Percentiles rank a stretch among this genome's conserved stretches.
Conservation (phyloP, 1,140 invertebrate genomes). For the Nephotettix cincticeps region DNA sequence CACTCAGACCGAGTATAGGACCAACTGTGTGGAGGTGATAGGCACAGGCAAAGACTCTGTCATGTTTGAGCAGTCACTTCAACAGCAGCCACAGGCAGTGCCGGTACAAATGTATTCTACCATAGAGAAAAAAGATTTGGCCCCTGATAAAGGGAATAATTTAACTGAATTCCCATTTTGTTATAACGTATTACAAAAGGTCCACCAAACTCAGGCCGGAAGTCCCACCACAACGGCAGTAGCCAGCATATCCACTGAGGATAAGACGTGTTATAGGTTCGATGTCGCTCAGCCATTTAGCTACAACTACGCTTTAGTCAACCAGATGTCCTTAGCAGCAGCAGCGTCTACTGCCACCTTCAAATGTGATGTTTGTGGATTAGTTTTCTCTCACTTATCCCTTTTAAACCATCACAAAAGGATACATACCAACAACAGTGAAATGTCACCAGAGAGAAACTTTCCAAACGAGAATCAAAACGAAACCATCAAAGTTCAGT, state of each 20-base stretch:
- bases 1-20: conserved; percentile 50
- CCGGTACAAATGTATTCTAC: conserved; percentile 28
- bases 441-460: conserved; percentile 30
- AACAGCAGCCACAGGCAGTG: conserved; percentile 30
- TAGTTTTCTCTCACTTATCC: conserved; percentile 76
- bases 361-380: conserved; percentile 81
- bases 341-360: conserved; percentile 77
- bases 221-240: conserved; percentile 44
- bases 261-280: conserved; percentile 56
- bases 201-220: conserved; percentile 35
- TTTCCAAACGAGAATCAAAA: conserved; percentile 44
- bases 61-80: conserved; percentile 37
- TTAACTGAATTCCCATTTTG: conserved; percentile 55
- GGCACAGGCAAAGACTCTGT: conserved; percentile 29
- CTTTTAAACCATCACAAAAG: conserved; percentile 79
- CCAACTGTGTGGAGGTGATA: conserved; percentile 33
- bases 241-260: conserved; percentile 46
- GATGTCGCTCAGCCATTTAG: conserved; percentile 55
- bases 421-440: conserved; percentile 57
- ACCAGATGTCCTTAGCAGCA: conserved; percentile 56
- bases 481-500: conserved; percentile 38
- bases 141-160: conserved; percentile 42
- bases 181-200: conserved; percentile 56
- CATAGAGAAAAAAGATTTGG: conserved; percentile 30
- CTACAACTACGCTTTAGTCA: conserved; percentile 55